Evolutionary conservation across 2,113 vertebrate species (phyloP).

Genomic region (Salvelinus namaycush): DNA sequence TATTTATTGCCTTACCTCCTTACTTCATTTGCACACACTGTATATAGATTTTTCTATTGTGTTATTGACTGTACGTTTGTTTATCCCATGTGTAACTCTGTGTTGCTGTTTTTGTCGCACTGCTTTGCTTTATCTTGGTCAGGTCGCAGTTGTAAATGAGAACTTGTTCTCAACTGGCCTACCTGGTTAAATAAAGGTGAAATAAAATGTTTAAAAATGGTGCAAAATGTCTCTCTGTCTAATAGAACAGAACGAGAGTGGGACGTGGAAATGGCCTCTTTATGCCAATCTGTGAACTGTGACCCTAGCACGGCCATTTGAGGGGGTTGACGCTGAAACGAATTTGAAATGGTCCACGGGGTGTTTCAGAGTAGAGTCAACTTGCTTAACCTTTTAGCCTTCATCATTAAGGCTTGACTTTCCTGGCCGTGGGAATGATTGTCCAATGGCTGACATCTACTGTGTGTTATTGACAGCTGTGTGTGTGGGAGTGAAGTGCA

Average conservation of each 20-base stretch:
- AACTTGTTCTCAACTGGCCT: no score
- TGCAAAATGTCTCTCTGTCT: neutral
- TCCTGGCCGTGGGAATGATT: constrained; percentile 75
- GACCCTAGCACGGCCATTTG: constrained; percentile 47
- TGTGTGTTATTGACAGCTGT: constrained; percentile 32
- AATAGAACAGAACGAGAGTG: neutral
- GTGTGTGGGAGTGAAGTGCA: neutral
- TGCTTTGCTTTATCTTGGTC: no score
- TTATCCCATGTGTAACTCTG: no score
- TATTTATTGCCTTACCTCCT: no score
- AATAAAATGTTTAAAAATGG: no score
- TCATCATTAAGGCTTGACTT: constrained; percentile 61
- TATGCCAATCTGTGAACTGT: constrained; percentile 53
- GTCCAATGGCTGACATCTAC: constrained; percentile 24
- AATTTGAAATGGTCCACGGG: constrained; percentile 70
- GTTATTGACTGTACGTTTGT: no score
- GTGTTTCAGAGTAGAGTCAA: constrained; percentile 62
- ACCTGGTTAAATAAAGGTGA: no score
- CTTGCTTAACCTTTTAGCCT: constrained; percentile 74
- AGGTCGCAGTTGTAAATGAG: no score
- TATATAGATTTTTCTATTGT: no score
- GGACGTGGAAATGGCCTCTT: constrained; percentile 7
- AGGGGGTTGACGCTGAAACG: constrained; percentile 62
- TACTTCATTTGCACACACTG: no score
- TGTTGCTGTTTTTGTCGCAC: no score